Base-by-base conservation (phyloP, 2,113 vertebrate genomes). In the Odontesthes bonariensis region DNA sequence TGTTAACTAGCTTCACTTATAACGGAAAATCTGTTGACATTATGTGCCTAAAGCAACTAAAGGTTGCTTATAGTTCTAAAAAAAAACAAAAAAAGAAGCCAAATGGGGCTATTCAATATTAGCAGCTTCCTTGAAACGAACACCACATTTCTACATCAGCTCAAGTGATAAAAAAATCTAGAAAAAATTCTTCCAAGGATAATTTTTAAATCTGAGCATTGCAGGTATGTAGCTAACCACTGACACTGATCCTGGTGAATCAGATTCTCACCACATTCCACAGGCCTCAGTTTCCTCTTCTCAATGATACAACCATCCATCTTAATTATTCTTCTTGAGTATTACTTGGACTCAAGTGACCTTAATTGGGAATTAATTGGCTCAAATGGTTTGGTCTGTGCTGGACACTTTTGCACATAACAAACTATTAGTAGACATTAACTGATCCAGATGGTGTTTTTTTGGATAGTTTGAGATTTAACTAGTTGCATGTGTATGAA, bases 271-370 rank as follows among this genome's bases (percentile, higher is more conserved):
- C 67, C 75, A 67, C 66, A 61, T 46, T 85, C 60, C 66, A 61
- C 61, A 49, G 70, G 70, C 65, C 61, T 90, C 89, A 66, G 91
- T 90, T 90, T 91, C 85, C 87, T 83, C 69, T 58, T 80, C 59
- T 69, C 19, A 9, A 58, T 61, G 81, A 84, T 63, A 68, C 63
- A 71, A 60, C 38, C 76, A 86, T 91, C 76, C 58, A 68, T 89
- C 89, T 77, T 79, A 64, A 76, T 75, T 72, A 42, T 10, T 62
- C 69, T 56, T 40, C 55, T 12, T 84, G 33, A 81, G 74, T 44
- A 74, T 81, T 77, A 68, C 71, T 79, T 54, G 42, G 55, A 73
- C 42, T 67, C 20, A 64, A 69, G 69, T 51, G 62, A 75, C 20
- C 58, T 70, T 38, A 80, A 81, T 56, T 31, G 23, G 62, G 47